phyloP scores from a whole-genome alignment of 2,113 vertebrate genomes.

The Vulpes lagopus region DNA sequence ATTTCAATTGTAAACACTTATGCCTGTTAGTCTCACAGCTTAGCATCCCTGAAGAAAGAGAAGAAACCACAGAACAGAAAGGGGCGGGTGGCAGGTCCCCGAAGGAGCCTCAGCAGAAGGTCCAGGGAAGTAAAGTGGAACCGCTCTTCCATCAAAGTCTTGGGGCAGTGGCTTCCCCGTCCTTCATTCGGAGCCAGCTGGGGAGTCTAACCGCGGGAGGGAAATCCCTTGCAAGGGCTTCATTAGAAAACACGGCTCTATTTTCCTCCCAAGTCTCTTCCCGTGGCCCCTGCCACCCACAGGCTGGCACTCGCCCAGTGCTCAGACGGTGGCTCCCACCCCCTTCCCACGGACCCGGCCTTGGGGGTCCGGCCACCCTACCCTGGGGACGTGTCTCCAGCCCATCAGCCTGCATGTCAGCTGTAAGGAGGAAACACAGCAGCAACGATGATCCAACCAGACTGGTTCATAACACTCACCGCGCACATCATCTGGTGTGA shows the following conservation, averaged over 20 bases:
- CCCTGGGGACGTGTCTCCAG: not conserved
- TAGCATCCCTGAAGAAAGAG: not conserved
- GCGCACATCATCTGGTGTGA: not conserved
- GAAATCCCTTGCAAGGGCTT: not conserved
- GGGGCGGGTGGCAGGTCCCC: not conserved
- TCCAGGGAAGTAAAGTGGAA: not conserved
- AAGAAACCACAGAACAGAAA: not conserved
- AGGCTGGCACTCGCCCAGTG: not conserved
- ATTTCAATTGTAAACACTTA: fast-evolving
- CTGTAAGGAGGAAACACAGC: not conserved
- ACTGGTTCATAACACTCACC: slow-evolving; percentile 10
- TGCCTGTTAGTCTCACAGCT: not conserved
- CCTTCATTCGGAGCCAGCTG: not conserved
- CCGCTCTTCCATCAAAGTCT: not conserved
- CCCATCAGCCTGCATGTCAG: not conserved
- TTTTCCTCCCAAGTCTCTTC: not conserved
- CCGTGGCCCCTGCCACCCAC: fast-evolving
- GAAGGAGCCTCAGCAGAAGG: slow-evolving; percentile 15
- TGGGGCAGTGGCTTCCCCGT: not conserved
- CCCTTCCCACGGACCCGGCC: not conserved
- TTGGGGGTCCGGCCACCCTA: not conserved
- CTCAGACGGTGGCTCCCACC: not conserved
- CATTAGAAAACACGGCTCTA: not conserved
- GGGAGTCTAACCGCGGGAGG: not conserved
- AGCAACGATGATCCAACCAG: slow-evolving; percentile 33